Base-by-base conservation (phyloP, 1,140 invertebrate species). In the Drosophila burlai region DNA sequence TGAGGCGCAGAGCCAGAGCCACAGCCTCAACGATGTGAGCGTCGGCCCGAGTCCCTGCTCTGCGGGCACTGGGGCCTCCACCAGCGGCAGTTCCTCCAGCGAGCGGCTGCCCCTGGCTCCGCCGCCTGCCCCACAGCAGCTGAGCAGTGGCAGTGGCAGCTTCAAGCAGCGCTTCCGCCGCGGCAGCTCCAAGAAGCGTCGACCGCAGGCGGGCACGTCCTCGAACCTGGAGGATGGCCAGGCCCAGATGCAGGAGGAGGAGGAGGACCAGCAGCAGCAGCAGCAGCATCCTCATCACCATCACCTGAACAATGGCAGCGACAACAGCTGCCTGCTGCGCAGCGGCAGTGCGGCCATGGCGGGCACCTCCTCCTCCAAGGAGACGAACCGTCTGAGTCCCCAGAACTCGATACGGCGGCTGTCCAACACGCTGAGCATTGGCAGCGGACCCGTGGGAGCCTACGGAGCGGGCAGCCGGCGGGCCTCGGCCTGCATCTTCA, bases 391-490 rank as follows among this genome's bases (percentile, higher is more conserved):
- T 24, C 86, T 95, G 64, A 96, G 95, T 93, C 96, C 96, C 36
- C 96, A 96, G 87, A 97, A 96, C 93, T 96, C 96, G 3, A 95
- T 96, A 63, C 83, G 94, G 50, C 91, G 91, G 1, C 67, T 91
- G 0, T 91, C 89, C 4, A 91, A 86, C 4, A 80, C 86, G n/a
- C 72, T 91, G 40, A 91, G 83, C 57, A 92, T 92, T 15, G 83
- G 87, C 67, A 90, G 82, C 50, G 85, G 46, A 5, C 68, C 68
- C 5, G 29, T 76, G 16, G 80, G 52, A 0, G 52, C 4, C 21
- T 57, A 57, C 2, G 54, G 54, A 7, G 36, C 54, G 1, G 54
- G 83, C 31, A 93, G 90, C 69, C 81, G 92, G 2, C 81, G 91
- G 31, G 87, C 87, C 59, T 92, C 92, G 24, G 92, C 92, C 9